These are phyloP conservation scores for Cheilosia scutellata DNA, from an alignment of 2,888 invertebrate species.

Conservation along the genomic window DNA sequence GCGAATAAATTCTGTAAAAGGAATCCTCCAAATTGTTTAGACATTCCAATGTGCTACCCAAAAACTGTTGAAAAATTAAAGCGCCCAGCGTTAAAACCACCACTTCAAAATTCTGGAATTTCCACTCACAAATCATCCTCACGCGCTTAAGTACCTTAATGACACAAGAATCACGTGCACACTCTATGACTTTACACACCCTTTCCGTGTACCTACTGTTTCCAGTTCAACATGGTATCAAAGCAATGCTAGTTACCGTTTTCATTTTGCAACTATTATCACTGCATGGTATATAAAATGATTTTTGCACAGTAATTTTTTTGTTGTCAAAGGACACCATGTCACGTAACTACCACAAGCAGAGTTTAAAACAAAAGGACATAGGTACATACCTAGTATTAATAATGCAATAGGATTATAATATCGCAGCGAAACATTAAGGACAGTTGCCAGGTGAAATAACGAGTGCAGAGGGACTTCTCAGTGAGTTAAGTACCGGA, in stretches of 20 bases:
- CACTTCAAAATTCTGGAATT: too few relatives aligned
- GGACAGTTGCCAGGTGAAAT: background rate
- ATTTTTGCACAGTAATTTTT: too few relatives aligned
- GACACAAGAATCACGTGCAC: background rate
- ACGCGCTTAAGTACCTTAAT: background rate
- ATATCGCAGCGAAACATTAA: background rate
- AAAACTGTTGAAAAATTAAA: too few relatives aligned
- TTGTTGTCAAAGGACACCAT: background rate
- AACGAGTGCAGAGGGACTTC: background rate
- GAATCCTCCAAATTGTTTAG: too few relatives aligned
- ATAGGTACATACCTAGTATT: background rate
- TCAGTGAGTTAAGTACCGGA: background rate
- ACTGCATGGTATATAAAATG: background rate
- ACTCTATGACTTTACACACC: background rate
- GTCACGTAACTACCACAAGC: background rate
- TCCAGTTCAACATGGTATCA: too few relatives aligned
- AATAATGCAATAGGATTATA: background rate
- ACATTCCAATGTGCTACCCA: too few relatives aligned
- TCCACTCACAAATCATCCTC: background rate
- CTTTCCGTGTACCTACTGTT: background rate
- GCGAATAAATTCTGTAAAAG: too few relatives aligned
- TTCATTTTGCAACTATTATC: background rate
- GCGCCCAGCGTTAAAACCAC: too few relatives aligned
- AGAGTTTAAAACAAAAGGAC: background rate
- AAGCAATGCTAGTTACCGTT: background rate